These are phyloP conservation scores for Exocentrus adspersus DNA, from an alignment of 2,888 invertebrate genomes.

Conservation along the genomic window DNA sequence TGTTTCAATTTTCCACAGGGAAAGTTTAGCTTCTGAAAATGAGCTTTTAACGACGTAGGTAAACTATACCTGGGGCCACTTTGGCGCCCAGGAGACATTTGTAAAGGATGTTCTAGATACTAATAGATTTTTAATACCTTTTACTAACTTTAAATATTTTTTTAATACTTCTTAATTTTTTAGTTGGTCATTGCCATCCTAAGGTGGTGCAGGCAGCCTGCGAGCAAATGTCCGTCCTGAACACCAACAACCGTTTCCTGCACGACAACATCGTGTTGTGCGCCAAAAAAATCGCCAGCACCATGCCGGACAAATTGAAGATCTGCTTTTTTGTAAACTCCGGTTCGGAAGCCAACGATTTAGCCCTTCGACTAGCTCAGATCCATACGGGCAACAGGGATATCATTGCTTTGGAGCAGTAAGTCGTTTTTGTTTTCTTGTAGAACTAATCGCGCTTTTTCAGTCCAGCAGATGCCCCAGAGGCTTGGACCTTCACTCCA, in stretches of 20 bases:
- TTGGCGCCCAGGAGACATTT: too few relatives aligned
- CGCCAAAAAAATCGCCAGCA: constrained; percentile 82
- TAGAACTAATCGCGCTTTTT: constrained; percentile 17
- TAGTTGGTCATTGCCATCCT: constrained; percentile 98
- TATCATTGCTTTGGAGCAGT: constrained; percentile 96
- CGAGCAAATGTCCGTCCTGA: constrained; percentile 90
- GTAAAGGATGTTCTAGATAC: too few relatives aligned
- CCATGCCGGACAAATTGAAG: constrained; percentile 86
- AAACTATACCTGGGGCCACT: too few relatives aligned
- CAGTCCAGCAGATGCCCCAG: constrained; percentile 38
- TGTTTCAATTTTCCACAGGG: neutral
- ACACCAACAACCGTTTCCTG: constrained; percentile 95
- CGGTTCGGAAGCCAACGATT: constrained; percentile 98
- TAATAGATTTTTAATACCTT: too few relatives aligned
- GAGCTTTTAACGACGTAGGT: neutral
- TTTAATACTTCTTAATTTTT: too few relatives aligned
- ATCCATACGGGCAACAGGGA: constrained; percentile 90
- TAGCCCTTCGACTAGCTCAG: constrained; percentile 90
- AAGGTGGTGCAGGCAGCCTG: constrained; percentile 90
- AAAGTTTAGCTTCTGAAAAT: neutral
- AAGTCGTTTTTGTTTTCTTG: constrained; percentile 66
- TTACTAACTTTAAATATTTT: too few relatives aligned
- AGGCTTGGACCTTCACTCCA: constrained; percentile 30
- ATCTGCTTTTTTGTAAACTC: constrained; percentile 98
- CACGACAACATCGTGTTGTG: constrained; percentile 95